Evolutionary conservation across 1,140 invertebrate genomes (phyloP).

Genomic region (Pseudomyrmex sp.): DNA sequence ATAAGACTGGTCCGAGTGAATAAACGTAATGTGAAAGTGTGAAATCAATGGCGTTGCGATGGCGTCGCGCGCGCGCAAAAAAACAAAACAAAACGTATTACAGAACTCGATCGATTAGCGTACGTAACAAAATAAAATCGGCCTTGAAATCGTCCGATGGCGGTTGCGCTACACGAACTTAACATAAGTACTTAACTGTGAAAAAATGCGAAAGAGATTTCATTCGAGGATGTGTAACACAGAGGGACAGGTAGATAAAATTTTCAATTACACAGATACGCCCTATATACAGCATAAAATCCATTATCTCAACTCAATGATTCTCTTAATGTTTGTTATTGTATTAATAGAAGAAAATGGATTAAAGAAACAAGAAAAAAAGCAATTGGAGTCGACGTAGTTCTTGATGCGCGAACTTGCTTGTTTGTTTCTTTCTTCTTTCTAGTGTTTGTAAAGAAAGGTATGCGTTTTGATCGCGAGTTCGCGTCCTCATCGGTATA

Average conservation of each 20-base stretch:
- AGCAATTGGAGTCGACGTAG: too few relatives aligned
- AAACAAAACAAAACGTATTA: background rate
- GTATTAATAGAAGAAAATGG: conserved; percentile 66
- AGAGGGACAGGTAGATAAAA: conserved; percentile 57
- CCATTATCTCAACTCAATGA: conserved; percentile 52
- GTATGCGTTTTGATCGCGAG: too few relatives aligned
- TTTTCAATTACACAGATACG: conserved; percentile 54
- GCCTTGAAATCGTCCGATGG: conserved; percentile 66
- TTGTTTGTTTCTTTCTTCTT: too few relatives aligned
- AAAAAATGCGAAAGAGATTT: conserved; percentile 45
- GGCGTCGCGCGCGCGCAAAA: conserved; percentile 10
- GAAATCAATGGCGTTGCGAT: conserved; percentile 21
- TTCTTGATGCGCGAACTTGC: too few relatives aligned
- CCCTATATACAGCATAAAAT: conserved; percentile 34
- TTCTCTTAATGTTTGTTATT: conserved; percentile 75
- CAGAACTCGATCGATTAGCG: conserved; percentile 51
- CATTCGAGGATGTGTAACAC: background rate
- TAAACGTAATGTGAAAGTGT: conserved; percentile 50
- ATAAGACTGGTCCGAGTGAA: conserved; percentile 68
- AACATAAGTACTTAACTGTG: conserved; percentile 66
- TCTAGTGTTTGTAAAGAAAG: too few relatives aligned
- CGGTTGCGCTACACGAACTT: conserved; percentile 65
- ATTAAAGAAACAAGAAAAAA: too few relatives aligned
- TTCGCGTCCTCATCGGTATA: too few relatives aligned
- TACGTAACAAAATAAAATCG: conserved; percentile 61